These are phyloP conservation scores for Subanguina moxae DNA, from an alignment of 1,140 invertebrate species.

Conservation along the genomic window DNA sequence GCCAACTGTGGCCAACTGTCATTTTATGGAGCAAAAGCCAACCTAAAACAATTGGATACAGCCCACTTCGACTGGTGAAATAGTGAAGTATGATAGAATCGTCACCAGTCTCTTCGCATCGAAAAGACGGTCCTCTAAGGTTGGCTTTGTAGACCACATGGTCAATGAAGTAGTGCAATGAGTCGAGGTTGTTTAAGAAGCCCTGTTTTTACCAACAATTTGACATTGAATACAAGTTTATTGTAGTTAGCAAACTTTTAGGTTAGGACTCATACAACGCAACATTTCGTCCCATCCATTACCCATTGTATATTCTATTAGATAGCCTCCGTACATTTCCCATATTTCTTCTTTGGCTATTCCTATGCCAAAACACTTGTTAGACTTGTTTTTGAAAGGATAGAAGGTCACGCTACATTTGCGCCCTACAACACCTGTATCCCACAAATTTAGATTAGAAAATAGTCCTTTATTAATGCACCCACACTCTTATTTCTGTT, in stretches of 20 bases:
- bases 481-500: not conserved
- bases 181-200: conserved; percentile 56
- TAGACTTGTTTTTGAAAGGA: not conserved
- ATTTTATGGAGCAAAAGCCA: too few relatives aligned
- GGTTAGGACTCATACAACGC: conserved; percentile 50
- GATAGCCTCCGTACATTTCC: conserved; percentile 52
- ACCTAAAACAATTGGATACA: conserved; percentile 62
- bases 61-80: conserved; percentile 58
- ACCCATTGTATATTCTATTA: conserved; percentile 54
- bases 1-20: too few relatives aligned
- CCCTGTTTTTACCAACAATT: conserved; percentile 27
- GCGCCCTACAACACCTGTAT: too few relatives aligned
- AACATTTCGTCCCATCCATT: conserved; percentile 55
- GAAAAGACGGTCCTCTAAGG: conserved; percentile 51
- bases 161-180: conserved; percentile 56
- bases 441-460: not conserved
- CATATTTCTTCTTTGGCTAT: conserved; percentile 42
- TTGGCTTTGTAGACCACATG: conserved; percentile 57
- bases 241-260: conserved; percentile 32
- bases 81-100: conserved; percentile 60
- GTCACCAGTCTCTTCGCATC: conserved; percentile 59
- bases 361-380: not conserved
- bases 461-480: not conserved
- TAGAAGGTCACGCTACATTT: not conserved
- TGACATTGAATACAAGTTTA: not conserved